phyloP scores from a whole-genome alignment of 92 coral and sea anemone genomes.

The Bergia puertoricense region DNA sequence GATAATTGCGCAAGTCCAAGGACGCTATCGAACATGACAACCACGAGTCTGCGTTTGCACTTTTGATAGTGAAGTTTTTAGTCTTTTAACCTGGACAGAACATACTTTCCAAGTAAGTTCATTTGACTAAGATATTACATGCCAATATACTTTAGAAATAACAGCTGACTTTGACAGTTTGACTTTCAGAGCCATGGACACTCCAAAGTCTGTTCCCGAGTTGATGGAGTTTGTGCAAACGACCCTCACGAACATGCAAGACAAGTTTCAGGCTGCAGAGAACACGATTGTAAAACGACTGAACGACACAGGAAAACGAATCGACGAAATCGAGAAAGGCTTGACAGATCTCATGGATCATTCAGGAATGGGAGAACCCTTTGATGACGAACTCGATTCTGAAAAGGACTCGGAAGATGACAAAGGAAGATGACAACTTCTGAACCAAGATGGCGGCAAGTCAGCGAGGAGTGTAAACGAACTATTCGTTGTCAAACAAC shows the following conservation, averaged over 20 bases:
- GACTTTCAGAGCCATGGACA: conserved; percentile 52
- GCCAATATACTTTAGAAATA: not conserved
- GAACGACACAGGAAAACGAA: conserved; percentile 83
- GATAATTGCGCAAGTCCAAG: not conserved
- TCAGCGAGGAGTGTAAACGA: conserved; percentile 7
- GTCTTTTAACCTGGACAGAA: too few relatives aligned
- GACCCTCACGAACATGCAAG: conserved; percentile 90
- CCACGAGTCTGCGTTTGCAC: not conserved
- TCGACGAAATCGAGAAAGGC: conserved; percentile 91
- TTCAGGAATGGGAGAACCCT: conserved; percentile 98
- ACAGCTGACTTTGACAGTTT: not conserved
- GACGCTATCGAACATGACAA: conserved; percentile 21
- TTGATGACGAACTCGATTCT: conserved; percentile 83
- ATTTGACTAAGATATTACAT: not conserved
- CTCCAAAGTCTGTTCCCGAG: conserved; percentile 88
- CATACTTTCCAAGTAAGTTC: not conserved
- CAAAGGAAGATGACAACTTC: conserved; percentile 65
- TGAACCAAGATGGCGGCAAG: conserved; percentile 17
- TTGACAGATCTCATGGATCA: conserved; percentile 97
- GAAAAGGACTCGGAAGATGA: conserved; percentile 75
- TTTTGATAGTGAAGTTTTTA: not conserved
- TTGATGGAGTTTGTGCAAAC: conserved; percentile 92
- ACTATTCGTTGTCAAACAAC: conserved; percentile 43
- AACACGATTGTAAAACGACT: conserved; percentile 87
- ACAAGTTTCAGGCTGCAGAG: conserved; percentile 89